Conservation (phyloP, 1,140 invertebrate genomes). For the Drosophila auraria region DNA sequence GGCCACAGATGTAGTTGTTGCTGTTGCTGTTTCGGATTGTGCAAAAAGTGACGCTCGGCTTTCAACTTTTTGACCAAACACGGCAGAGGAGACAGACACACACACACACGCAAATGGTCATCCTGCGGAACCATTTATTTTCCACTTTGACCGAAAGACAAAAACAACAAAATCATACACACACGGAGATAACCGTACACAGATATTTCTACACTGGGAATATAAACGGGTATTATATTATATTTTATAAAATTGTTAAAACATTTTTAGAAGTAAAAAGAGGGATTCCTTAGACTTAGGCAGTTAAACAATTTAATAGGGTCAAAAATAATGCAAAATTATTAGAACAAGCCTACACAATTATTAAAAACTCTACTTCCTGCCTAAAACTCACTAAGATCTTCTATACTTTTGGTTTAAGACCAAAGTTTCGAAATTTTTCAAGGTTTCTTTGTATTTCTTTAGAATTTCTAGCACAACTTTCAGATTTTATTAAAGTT, state of each 20-base stretch:
- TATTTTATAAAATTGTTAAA: neutral
- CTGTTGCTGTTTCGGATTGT: conserved; percentile 53
- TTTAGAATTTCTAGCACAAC: too few relatives aligned
- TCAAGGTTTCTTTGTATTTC: too few relatives aligned
- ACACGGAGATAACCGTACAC: conserved; percentile 18
- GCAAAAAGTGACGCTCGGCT: conserved; percentile 75
- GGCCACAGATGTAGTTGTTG: conserved; percentile 60
- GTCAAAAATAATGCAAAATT: too few relatives aligned
- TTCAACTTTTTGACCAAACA: conserved; percentile 76
- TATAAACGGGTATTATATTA: neutral
- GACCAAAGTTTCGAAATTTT: too few relatives aligned
- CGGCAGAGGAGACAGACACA: conserved; percentile 28
- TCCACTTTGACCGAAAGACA: conserved; percentile 79
- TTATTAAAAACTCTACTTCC: too few relatives aligned
- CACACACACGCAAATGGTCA: conserved; percentile 70
- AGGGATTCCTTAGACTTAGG: too few relatives aligned
- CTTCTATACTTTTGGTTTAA: too few relatives aligned
- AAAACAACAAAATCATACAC: conserved; percentile 52
- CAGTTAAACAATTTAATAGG: too few relatives aligned
- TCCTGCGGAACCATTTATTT: conserved; percentile 83
- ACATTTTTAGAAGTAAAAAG: too few relatives aligned
- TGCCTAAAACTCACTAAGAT: too few relatives aligned
- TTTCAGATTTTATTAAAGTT: too few relatives aligned
- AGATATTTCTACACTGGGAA: conserved; percentile 6
- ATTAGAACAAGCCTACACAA: too few relatives aligned